Base-by-base conservation (phyloP, 2,797 vertebrate species). In the Falco peregrinus region DNA sequence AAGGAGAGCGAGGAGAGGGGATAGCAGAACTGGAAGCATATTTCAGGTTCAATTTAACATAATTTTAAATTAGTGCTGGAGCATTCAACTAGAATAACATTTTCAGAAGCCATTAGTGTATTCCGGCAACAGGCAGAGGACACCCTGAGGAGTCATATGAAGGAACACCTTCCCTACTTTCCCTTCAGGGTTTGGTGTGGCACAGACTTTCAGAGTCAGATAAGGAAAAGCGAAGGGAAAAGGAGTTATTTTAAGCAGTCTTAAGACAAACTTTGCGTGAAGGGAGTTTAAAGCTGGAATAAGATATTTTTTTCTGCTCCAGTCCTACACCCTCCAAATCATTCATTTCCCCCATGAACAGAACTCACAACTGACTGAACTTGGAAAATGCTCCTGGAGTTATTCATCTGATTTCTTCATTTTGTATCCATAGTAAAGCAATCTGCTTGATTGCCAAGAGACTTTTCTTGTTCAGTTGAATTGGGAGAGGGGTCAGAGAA, bases 21-120 rank as follows among this genome's bases (percentile, higher is more conserved):
- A 28, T 63, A 35, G 24, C 37, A 87, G 45, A 84, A 76, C 16
- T 90, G 24, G 67, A 88, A 94, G 57, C 11, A 16, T 77, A 77
- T 75, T 84, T 84, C 56, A 91, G 19, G 48, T 95, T 84, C 87
- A 82, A 50, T 88, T 83, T 84, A 91, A 79, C 45, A 70, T 64
- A 60, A 89, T 90, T 95, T 93, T 63, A 91, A 88, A 84, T 92
- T 67, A 94, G n/a, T 80, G 29, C 33, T 84, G 70, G 33, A 48
- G 57, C n/a, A 75, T 73, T 95, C 54, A 85, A 87, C 33, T 60
- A 90, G 88, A 93, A 84, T 61, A 78, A 91, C 1, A 2, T 79
- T 95, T 94, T 88, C 70, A 41, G 82, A 94, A 95, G 22, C 51
- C 59, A 56, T 88, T 84, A 74, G 39, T 39, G 65, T 79, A 81